Base-by-base conservation (phyloP, 2,797 vertebrate species). In the Fistularia tabacaria region DNA sequence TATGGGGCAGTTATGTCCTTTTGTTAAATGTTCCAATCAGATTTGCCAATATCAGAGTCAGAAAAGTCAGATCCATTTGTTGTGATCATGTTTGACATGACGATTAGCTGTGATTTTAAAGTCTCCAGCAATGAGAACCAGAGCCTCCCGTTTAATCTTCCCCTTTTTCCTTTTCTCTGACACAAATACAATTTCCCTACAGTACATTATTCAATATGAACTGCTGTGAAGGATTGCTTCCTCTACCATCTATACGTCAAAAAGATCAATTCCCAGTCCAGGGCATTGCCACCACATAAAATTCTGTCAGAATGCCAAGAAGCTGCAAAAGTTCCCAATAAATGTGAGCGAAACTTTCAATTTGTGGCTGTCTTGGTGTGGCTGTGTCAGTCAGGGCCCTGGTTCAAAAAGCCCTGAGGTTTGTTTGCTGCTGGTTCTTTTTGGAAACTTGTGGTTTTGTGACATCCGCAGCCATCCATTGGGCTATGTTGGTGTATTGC, bases 371-470 rank as follows among this genome's bases (percentile, higher is more conserved):
- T 87, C 81, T 87, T 85, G 77, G 84, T 90, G 89, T 77, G 89
- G 87, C 85, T 78, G 62, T 69, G 88, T 91, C 90, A 88, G 84
- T 90, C 85, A 87, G 82, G 73, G 69, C 64, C 46, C 67, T 13
- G 68, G 77, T 88, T 89, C 85, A 87, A 86, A 88, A 88, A 85
- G 78, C 69, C 77, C 76, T 87, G 87, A 90, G 89, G 88, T 91
- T 88, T 89, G 83, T 87, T 88, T 88, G 81, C 86, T 86, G 84
- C 80, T 87, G 83, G 81, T 89, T 90, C 85, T 90, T 91, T 90
- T 90, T 91, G 89, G 90, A 92, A 91, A 90, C 89, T 88, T 91
- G 89, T 37, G 88, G 91, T 85, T 89, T 85, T 83, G 78, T 87
- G 88, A 90, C 90, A 91, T 91, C 88, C 86, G 66, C 79, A 87